phyloP scores from a whole-genome alignment of 1,140 invertebrate genomes.

The Platyscapa corneri region DNA sequence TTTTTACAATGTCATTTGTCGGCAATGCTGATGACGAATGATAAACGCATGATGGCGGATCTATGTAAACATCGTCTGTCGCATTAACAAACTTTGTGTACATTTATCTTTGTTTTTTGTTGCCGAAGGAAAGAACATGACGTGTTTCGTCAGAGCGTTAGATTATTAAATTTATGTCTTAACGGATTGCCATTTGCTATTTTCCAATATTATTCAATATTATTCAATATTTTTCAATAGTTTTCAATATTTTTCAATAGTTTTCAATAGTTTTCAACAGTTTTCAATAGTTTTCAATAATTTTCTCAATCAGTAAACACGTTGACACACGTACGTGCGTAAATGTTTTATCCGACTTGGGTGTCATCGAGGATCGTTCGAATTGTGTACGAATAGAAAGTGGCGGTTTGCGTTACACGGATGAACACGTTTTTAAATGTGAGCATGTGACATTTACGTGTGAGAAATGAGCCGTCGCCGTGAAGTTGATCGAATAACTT shows the following conservation, averaged over 20 bases:
- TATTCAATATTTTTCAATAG: too few relatives aligned
- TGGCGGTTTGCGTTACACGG: conserved; percentile 19
- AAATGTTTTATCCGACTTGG: neutral
- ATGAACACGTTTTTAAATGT: conserved; percentile 28
- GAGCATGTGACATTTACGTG: conserved; percentile 39
- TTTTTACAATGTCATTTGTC: neutral
- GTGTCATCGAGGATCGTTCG: neutral
- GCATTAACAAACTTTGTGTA: conserved; percentile 4
- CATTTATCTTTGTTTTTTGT: neutral
- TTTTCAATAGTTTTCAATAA: too few relatives aligned
- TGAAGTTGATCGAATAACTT: neutral
- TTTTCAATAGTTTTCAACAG: too few relatives aligned
- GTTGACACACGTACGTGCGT: neutral
- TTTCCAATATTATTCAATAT: too few relatives aligned
- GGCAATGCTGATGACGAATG: neutral
- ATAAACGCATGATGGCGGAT: conserved; percentile 16
- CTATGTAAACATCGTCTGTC: conserved; percentile 13
- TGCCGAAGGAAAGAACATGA: neutral
- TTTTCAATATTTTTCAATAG: too few relatives aligned
- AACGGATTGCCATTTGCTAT: neutral
- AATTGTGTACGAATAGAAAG: conserved; percentile 13
- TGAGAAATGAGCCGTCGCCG: neutral
- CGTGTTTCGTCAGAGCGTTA: neutral
- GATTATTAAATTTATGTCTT: conserved; percentile 1
- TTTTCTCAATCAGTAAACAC: neutral